A percentile compares a stretch with the other conserved stretches of the same genome.
Evolutionary conservation across 2,888 invertebrate genomes (phyloP).

Genomic region (Campoplex capitator): DNA sequence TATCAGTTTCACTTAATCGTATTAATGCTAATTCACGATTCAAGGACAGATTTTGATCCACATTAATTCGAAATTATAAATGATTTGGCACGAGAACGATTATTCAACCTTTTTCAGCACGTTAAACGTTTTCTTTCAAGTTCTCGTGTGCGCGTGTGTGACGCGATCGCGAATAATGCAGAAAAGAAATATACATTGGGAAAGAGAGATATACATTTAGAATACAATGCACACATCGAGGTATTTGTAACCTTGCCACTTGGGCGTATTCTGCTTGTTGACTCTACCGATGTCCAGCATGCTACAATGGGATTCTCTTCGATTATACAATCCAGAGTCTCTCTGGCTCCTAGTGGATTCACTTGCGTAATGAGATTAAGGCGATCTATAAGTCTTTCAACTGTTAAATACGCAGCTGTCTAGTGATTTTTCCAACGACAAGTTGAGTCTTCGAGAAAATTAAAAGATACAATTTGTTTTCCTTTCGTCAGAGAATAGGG

Average conservation of each 20-base stretch:
- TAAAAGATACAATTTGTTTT: no score
- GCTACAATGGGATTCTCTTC: constrained; percentile 17
- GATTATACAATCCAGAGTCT: constrained; percentile 39
- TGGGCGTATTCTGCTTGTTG: constrained; percentile 28
- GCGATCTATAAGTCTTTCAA: neutral
- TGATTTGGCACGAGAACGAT: constrained; percentile 20
- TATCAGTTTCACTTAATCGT: neutral
- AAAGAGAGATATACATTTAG: constrained; percentile 32
- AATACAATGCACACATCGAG: constrained; percentile 50
- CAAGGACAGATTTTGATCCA: neutral
- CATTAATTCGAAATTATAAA: constrained; percentile 1
- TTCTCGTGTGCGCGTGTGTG: constrained; percentile 24
- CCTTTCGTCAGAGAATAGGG: no score
- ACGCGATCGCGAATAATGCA: constrained; percentile 38
- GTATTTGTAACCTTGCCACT: constrained; percentile 67
- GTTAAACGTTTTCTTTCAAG: constrained; percentile 21
- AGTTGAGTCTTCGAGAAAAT: no score
- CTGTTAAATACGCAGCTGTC: no score
- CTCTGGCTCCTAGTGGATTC: neutral
- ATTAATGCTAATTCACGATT: neutral
- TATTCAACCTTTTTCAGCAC: constrained; percentile 30
- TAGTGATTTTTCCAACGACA: no score
- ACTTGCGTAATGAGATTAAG: constrained; percentile 59
- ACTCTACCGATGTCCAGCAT: constrained; percentile 21
- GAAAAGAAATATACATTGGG: neutral